A percentile compares a stretch with the other conserved stretches of the same genome.
Evolutionary conservation across 2,797 vertebrate species (phyloP).

Genomic region (Acanthurus lineatus): DNA sequence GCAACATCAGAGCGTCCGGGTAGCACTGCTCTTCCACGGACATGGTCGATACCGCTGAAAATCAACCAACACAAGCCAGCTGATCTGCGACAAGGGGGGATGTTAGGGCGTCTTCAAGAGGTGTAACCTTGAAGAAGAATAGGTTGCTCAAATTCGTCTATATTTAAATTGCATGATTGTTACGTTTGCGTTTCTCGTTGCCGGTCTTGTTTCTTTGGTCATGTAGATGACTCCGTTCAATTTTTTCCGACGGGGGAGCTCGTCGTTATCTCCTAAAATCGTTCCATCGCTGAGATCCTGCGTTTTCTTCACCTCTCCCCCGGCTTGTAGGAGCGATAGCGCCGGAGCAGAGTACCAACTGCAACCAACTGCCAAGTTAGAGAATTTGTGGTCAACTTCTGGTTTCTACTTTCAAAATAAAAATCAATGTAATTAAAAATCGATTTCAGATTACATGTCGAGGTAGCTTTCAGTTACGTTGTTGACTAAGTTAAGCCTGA

Average conservation of each 20-base stretch:
- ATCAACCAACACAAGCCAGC: conserved; percentile 59
- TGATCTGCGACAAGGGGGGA: conserved; percentile 54
- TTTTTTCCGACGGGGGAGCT: conserved; percentile 64
- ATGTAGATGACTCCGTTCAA: conserved; percentile 56
- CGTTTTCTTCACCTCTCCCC: conserved; percentile 65
- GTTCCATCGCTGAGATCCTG: conserved; percentile 66
- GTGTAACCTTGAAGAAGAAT: conserved; percentile 79
- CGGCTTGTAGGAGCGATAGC: conserved; percentile 65
- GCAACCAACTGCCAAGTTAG: background rate
- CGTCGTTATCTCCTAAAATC: conserved; percentile 47
- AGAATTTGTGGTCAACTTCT: conserved; percentile 19
- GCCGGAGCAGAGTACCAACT: conserved; percentile 28
- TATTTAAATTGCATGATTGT: conserved; percentile 83
- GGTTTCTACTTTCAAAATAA: conserved; percentile 62
- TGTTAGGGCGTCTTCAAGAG: conserved; percentile 73
- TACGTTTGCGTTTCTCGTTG: conserved; percentile 61
- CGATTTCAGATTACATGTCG: rapidly evolving
- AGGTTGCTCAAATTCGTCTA: conserved; percentile 77
- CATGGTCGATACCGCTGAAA: conserved; percentile 77
- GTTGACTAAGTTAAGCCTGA: rapidly evolving
- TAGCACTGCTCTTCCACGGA: conserved; percentile 90
- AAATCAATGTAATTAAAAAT: rapidly evolving
- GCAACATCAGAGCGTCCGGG: conserved; percentile 86
- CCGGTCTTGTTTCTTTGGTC: conserved; percentile 67
- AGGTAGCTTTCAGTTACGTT: rapidly evolving